A percentile compares a stretch with the other conserved stretches of the same genome.
Conservation (phyloP, 2,888 invertebrate genomes). For the Petrophora chlorosata region DNA sequence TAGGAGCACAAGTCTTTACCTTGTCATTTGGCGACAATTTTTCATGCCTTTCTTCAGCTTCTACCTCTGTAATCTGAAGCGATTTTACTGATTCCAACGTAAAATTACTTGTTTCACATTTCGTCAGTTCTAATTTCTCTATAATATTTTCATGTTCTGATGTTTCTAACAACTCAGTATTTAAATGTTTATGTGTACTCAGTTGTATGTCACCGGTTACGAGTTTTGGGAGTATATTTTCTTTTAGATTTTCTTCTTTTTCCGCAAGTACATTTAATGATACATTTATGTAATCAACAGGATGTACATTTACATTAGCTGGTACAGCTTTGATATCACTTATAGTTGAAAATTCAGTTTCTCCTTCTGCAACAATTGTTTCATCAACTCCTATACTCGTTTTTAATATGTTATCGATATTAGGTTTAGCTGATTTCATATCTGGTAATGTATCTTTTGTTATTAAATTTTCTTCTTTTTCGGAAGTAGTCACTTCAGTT, state of each 20-base stretch:
- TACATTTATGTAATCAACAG: constrained; percentile 64
- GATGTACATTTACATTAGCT: constrained; percentile 67
- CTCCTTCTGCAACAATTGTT: constrained; percentile 56
- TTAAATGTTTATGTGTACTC: constrained; percentile 53
- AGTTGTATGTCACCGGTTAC: constrained; percentile 45
- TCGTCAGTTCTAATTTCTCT: constrained; percentile 28
- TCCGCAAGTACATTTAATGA: constrained; percentile 54
- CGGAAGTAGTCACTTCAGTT: constrained; percentile 61
- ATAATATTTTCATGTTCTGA: constrained; percentile 53
- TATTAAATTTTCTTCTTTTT: constrained; percentile 58
- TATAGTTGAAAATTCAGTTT: constrained; percentile 40
- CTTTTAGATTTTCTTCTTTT: constrained; percentile 51
- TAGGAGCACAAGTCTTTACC: constrained; percentile 38
- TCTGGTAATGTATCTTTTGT: constrained; percentile 39
- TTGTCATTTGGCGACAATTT: constrained; percentile 40
- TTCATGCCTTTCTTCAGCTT: constrained; percentile 66
- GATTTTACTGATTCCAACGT: constrained; percentile 50
- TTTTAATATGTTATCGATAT: constrained; percentile 45
- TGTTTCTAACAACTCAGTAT: constrained; percentile 49
- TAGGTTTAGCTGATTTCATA: constrained; percentile 37
- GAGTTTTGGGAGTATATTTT: constrained; percentile 39
- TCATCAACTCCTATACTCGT: constrained; percentile 54
- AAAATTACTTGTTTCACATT: constrained; percentile 44
- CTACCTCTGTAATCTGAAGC: constrained; percentile 71
- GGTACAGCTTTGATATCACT: constrained; percentile 49